phyloP scores from a whole-genome alignment of 2,113 vertebrate genomes.

The Balaeniceps rex region DNA sequence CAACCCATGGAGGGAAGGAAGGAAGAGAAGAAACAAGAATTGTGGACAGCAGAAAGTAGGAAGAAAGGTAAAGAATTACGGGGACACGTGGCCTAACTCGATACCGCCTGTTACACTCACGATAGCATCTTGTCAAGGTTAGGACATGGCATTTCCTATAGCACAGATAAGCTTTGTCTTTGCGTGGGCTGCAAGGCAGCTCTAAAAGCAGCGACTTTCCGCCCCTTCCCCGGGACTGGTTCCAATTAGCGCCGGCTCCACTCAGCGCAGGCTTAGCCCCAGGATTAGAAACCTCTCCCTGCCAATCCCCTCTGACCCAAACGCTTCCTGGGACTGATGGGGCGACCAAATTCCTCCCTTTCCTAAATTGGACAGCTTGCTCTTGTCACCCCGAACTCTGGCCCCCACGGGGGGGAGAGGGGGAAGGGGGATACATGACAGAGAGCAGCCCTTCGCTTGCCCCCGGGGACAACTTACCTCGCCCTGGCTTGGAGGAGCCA shows the following conservation, averaged over 20 bases:
- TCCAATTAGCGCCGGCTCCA: constrained; percentile 23
- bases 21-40: neutral
- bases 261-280: neutral
- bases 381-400: neutral
- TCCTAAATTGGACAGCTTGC: constrained; percentile 36
- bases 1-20: neutral
- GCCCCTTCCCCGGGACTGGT: neutral
- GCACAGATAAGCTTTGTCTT: constrained; percentile 44
- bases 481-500: fast-evolving
- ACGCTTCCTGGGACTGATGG: constrained; percentile 42
- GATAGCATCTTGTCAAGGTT: neutral
- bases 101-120: fast-evolving
- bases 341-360: neutral
- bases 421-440: neutral
- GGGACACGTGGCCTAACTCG: neutral
- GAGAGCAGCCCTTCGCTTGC: neutral
- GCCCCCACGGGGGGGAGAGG: neutral
- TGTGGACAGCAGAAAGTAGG: neutral
- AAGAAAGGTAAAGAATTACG: neutral
- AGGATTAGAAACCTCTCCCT: constrained; percentile 14
- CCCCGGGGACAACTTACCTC: neutral
- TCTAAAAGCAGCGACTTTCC: neutral
- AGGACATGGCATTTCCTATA: neutral
- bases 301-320: constrained; percentile 44
- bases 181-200: neutral